Conservation (phyloP, 2,888 invertebrate species). For the Acheta domesticus region DNA sequence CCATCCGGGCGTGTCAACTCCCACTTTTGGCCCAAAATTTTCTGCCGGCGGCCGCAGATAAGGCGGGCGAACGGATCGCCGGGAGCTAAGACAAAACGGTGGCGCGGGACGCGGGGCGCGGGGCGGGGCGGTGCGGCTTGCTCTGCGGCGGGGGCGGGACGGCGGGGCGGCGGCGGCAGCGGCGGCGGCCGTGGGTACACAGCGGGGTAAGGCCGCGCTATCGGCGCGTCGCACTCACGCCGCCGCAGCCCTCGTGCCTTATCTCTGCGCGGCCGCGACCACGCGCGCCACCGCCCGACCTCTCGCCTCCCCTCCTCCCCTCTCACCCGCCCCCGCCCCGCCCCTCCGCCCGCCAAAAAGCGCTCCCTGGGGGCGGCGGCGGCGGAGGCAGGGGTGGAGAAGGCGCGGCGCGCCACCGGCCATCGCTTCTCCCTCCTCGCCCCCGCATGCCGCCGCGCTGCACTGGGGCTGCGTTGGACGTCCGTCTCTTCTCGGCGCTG, state of each 20-base stretch:
- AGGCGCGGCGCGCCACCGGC: too few relatives aligned
- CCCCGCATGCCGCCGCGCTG: too few relatives aligned
- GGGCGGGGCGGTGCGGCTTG: not conserved
- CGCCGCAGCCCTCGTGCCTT: slow-evolving; percentile 26
- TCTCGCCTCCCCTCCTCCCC: slow-evolving; percentile 3
- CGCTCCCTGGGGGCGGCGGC: too few relatives aligned
- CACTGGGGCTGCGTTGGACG: too few relatives aligned
- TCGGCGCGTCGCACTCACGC: slow-evolving; percentile 20
- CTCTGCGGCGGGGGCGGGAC: not conserved
- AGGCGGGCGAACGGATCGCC: slow-evolving; percentile 1
- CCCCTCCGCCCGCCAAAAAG: not conserved
- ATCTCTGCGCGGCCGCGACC: slow-evolving; percentile 27
- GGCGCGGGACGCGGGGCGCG: not conserved
- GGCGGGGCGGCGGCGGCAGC: not conserved
- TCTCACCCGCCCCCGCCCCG: too few relatives aligned
- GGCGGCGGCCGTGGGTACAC: not conserved
- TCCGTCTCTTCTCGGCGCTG: too few relatives aligned
- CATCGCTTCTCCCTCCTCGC: too few relatives aligned
- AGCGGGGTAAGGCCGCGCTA: not conserved
- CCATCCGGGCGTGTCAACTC: not conserved
- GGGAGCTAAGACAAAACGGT: not conserved
- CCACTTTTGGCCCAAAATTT: not conserved
- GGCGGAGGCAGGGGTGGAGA: too few relatives aligned
- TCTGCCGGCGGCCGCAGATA: not conserved
- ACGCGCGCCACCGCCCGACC: slow-evolving; percentile 27